phyloP scores from a whole-genome alignment of 2,797 vertebrate species.

The Tapera naevia region DNA sequence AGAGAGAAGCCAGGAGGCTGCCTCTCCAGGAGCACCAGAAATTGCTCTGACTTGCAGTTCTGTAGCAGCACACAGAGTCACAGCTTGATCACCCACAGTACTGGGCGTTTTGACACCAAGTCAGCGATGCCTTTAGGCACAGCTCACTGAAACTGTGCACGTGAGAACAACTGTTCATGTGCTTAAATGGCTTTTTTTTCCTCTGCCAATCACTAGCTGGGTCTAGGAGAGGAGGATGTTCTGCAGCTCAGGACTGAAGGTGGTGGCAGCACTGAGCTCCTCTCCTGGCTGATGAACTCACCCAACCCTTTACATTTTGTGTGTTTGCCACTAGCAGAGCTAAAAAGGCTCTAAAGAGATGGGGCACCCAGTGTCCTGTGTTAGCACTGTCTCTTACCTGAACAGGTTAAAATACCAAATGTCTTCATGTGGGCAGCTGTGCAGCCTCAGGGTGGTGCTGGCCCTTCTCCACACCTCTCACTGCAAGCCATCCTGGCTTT shows the following conservation, averaged over 20 bases:
- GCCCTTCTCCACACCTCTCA: neutral
- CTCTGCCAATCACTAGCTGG: neutral
- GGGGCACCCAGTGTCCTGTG: neutral
- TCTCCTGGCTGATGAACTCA: neutral
- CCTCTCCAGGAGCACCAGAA: neutral
- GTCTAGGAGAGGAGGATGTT: neutral
- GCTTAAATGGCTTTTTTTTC: neutral
- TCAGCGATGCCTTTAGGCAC: neutral
- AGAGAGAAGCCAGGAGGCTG: neutral
- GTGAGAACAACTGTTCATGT: neutral
- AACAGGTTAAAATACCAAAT: neutral
- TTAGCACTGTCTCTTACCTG: neutral
- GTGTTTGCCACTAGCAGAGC: neutral
- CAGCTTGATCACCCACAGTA: accelerated
- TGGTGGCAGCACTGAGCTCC: accelerated
- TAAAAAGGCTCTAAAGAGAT: neutral
- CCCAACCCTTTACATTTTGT: neutral
- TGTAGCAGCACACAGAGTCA: accelerated
- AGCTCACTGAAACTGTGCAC: neutral
- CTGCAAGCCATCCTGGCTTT: neutral
- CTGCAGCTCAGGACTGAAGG: neutral
- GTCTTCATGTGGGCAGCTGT: neutral
- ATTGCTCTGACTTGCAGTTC: neutral
- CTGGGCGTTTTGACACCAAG: neutral
- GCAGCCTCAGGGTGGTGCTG: accelerated